Evolutionary conservation across 2,797 vertebrate species (phyloP), one percentile per base, ranked within the genome.

Genomic region (Alectoris magna): DNA sequence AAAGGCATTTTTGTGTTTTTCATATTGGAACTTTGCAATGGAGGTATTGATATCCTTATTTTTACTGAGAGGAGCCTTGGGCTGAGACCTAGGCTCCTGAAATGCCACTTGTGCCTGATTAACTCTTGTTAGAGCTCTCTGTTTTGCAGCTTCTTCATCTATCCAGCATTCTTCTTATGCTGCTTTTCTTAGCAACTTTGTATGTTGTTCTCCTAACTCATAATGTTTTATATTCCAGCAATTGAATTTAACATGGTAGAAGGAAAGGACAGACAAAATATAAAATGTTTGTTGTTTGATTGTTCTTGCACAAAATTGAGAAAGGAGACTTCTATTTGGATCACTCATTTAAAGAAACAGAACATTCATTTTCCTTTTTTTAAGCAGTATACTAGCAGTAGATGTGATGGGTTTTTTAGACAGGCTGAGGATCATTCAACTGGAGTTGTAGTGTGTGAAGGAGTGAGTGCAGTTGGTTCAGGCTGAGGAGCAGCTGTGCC

Each of bases 401-500:
- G 58, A n/a, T n/a, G 31, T 43, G 43, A 10, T n/a, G n/a, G 36
- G 3, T 64, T 51, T 71, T 76, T 24, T 7, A 29, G 75, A 79
- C 62, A 15, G 64, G 36, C 51, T 90, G 39, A 64, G 67, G 39
- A 43, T 60, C 55, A 60, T 69, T 19, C 79, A 88, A 63, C 87
- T 90, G 83, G 70, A 78, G 70, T 69, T 34, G 34, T 34, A 34
- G 34, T 81, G 67, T 63, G 64, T 82, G 74, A 83, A 63, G 73
- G 55, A 90, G 51, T 88, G 43, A 67, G 83, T 77, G 68, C 91
- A 79, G 77, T 71, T 94, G 90, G 53, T 94, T 60, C 77, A 62
- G 70, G 51, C 62, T 39, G 71, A 49, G 83, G 59, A 91, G 29
- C 86, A 87, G 74, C 88, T 90, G 90, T 87, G 68, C 48, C 6